A percentile compares a stretch with the other conserved stretches of the same genome.
Conservation (phyloP, 2,113 vertebrate genomes). For the Aphyosemion australe region DNA sequence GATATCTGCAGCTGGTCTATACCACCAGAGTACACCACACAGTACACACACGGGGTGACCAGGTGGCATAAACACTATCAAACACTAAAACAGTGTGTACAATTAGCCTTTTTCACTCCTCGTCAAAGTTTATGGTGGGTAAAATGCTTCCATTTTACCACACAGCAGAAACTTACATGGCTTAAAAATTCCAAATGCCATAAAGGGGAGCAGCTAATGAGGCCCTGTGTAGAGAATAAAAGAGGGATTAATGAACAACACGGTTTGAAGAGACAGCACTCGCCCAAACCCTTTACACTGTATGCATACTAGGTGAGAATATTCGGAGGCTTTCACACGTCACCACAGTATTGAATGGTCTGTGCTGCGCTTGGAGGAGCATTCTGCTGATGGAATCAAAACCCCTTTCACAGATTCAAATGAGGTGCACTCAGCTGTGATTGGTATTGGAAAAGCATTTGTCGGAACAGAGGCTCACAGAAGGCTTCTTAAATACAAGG, state of each 20-base stretch:
- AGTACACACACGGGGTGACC: constrained; percentile 39
- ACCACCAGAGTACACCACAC: constrained; percentile 21
- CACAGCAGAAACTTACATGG: constrained; percentile 56
- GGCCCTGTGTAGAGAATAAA: constrained; percentile 63
- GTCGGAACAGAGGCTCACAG: constrained; percentile 78
- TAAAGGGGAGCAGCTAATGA: constrained; percentile 62
- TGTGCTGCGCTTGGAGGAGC: constrained; percentile 69
- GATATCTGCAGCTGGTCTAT: constrained; percentile 59
- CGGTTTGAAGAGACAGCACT: constrained; percentile 47
- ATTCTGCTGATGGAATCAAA: constrained; percentile 84
- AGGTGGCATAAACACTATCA: constrained; percentile 58
- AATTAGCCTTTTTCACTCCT: constrained; percentile 57
- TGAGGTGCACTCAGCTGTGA: constrained; percentile 81
- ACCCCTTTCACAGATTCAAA: constrained; percentile 82
- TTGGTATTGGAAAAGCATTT: constrained; percentile 84
- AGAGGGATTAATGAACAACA: constrained; percentile 71
- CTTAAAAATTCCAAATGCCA: constrained; percentile 50
- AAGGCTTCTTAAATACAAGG: constrained; percentile 82
- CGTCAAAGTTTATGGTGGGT: constrained; percentile 63
- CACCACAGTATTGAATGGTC: constrained; percentile 73
- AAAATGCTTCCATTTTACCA: constrained; percentile 50
- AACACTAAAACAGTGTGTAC: constrained; percentile 49
- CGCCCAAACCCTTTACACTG: constrained; percentile 46
- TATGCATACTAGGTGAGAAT: constrained; percentile 67
- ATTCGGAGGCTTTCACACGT: constrained; percentile 65